These are phyloP conservation scores for Blastobasis lacticolella DNA, from an alignment of 2,888 invertebrate genomes.

Conservation along the genomic window DNA sequence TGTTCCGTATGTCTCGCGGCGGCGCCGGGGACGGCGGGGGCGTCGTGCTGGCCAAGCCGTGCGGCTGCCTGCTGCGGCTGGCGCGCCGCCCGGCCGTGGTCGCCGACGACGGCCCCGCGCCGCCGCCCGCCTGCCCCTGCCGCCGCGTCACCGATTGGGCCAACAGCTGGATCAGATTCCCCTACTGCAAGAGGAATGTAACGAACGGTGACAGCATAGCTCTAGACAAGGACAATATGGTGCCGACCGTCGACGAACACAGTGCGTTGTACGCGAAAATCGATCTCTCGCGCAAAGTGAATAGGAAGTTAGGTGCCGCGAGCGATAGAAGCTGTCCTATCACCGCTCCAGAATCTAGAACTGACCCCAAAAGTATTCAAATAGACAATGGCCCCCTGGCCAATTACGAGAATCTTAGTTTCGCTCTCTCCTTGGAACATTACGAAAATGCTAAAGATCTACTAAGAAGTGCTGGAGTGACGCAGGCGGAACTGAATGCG, in stretches of 20 bases:
- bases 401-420: conserved; percentile 84
- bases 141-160: conserved; percentile 80
- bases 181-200: conserved; percentile 66
- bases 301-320: too few relatives aligned
- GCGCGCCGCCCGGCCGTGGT: conserved; percentile 50
- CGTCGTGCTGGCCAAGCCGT: conserved; percentile 78
- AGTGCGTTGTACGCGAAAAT: conserved; percentile 81
- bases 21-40: conserved; percentile 26
- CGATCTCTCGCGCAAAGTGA: conserved; percentile 75
- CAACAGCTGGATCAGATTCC: conserved; percentile 75
- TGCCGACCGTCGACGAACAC: conserved; percentile 35
- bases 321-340: conserved; percentile 14
- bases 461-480: conserved; percentile 71
- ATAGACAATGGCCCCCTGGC: conserved; percentile 63
- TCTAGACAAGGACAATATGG: conserved; percentile 73
- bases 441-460: conserved; percentile 87
- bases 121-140: conserved; percentile 69
- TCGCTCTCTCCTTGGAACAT: conserved; percentile 83
- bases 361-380: conserved; percentile 27
- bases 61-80: conserved; percentile 78
- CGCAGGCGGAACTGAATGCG: conserved; percentile 65
- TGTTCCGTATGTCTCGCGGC: conserved; percentile 59
- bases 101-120: conserved; percentile 42
- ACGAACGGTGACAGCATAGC: conserved; percentile 29
- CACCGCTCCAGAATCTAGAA: conserved; percentile 23